A percentile compares a stretch with the other conserved stretches of the same genome.
These are phyloP conservation scores for Pyrocephalus nanus DNA, from an alignment of 2,797 vertebrate species.

Conservation along the genomic window DNA sequence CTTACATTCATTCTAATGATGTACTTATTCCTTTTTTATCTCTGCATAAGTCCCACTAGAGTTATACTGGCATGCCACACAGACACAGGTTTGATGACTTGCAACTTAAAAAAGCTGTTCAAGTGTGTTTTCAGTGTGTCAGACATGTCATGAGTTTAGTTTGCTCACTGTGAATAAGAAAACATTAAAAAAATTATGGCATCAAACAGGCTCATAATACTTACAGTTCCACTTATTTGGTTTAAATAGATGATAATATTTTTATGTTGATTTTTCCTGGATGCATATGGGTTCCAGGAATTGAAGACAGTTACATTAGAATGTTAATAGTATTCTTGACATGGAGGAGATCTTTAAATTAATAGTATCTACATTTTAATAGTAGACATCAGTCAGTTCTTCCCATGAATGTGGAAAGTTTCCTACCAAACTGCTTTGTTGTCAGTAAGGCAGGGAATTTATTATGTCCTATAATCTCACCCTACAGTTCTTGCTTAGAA, in stretches of 20 bases:
- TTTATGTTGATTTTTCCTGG: background rate
- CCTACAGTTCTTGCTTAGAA: background rate
- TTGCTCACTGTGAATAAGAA: background rate
- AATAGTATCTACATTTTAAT: background rate
- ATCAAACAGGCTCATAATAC: background rate
- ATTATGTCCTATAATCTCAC: background rate
- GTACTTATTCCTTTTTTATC: background rate
- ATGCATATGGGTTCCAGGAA: background rate
- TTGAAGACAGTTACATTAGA: background rate
- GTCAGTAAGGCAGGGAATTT: background rate
- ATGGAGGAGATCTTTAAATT: background rate
- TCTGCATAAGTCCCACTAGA: background rate
- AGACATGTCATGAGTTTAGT: background rate
- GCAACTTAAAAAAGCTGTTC: background rate
- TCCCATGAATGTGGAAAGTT: background rate
- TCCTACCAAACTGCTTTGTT: background rate
- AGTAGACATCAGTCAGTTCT: background rate
- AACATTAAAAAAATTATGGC: background rate
- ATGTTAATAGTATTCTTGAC: background rate
- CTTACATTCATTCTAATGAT: slow-evolving; percentile 36
- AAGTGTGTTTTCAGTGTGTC: background rate
- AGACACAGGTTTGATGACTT: background rate
- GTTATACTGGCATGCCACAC: background rate
- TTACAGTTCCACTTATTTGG: background rate
- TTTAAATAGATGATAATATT: background rate